Base-by-base conservation (phyloP, 2,888 invertebrate genomes). In the Ormyrus rosae region DNA sequence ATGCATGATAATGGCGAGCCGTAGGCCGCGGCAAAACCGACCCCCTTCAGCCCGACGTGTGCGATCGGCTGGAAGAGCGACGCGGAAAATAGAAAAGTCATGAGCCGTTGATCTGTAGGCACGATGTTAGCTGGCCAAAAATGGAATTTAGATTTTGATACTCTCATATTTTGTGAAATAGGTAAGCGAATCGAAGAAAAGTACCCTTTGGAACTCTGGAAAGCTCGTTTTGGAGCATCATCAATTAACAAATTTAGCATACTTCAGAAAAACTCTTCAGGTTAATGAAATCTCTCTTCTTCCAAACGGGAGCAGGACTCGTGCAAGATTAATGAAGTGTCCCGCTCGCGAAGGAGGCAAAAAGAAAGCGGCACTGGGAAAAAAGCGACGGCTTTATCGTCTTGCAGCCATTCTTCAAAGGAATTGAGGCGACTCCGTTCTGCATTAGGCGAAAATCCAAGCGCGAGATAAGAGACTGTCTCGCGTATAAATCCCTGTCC, bases 1-100 rank as follows among this genome's bases (percentile, higher is more conserved):
- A 87, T 86, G 88, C 88, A 89, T 87, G 86, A 88, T 90, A 89
- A 89, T 90, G 86, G 88, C 87, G 84, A 86, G 86, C 88, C 87
- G n/a, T 51, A 60, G 72, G 72, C 19, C n/a, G 13, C 55, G 45
- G 58, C 64, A 2, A 84, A 85, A 75, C 82, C 79, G 74, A 80
- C 84, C 86, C 86, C 81, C 80, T 76, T 73, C 77, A 19, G 55
- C 64, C 46, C 19, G 1, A 19, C 19, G 46, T n/a, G 61, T 5
- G 34, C 85, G 85, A 82, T 86, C 86, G 83, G 83, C 85, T 85
- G 86, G 85, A 88, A 88, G 84, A 86, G 85, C 83, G 85, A 84
- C 56, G 73, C 10, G n/a, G 11, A 77, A 81, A 86, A 81, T 81
- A 73, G 58, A 77, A 81, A 81, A 77, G 60, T 67, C 67, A 70